These are phyloP conservation scores for Dorcus parallelipipedus DNA, from an alignment of 2,888 invertebrate species.

Conservation along the genomic window DNA sequence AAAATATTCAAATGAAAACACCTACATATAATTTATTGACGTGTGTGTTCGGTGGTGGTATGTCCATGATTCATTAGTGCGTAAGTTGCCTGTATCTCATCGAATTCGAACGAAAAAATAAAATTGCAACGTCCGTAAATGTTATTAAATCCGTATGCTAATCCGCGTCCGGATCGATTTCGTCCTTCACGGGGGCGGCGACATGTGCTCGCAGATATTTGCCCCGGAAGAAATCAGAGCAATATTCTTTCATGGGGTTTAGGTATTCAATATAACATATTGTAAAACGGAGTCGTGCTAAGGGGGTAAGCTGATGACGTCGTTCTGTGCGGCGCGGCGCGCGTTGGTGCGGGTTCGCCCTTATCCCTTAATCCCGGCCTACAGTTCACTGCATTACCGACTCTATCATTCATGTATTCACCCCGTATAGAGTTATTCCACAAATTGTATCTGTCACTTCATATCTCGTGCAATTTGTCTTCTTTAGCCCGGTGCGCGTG, in stretches of 20 bases:
- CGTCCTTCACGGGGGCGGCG: too few relatives aligned
- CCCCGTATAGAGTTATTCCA: slow-evolving; percentile 41
- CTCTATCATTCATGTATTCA: slow-evolving; percentile 47
- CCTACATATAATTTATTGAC: too few relatives aligned
- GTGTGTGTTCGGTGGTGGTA: too few relatives aligned
- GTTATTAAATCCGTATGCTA: too few relatives aligned
- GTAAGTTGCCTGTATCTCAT: too few relatives aligned
- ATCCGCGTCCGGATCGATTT: too few relatives aligned
- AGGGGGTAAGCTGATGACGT: slow-evolving; percentile 10
- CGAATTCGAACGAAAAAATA: too few relatives aligned
- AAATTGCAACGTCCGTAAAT: too few relatives aligned
- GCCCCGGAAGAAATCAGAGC: too few relatives aligned
- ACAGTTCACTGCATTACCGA: slow-evolving; percentile 39
- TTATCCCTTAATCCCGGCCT: slow-evolving; percentile 36
- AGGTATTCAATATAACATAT: neutral
- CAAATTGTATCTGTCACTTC: slow-evolving; percentile 44
- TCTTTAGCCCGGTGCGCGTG: slow-evolving; percentile 22
- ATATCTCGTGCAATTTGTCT: slow-evolving; percentile 43
- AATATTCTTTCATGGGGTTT: neutral
- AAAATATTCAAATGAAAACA: too few relatives aligned
- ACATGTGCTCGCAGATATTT: too few relatives aligned
- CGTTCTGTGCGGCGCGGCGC: neutral
- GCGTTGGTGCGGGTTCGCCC: slow-evolving; percentile 2
- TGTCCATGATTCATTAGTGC: too few relatives aligned
- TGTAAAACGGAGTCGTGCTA: neutral